Evolutionary conservation across 2,888 invertebrate genomes (phyloP).

Genomic region (Lapara coniferarum): DNA sequence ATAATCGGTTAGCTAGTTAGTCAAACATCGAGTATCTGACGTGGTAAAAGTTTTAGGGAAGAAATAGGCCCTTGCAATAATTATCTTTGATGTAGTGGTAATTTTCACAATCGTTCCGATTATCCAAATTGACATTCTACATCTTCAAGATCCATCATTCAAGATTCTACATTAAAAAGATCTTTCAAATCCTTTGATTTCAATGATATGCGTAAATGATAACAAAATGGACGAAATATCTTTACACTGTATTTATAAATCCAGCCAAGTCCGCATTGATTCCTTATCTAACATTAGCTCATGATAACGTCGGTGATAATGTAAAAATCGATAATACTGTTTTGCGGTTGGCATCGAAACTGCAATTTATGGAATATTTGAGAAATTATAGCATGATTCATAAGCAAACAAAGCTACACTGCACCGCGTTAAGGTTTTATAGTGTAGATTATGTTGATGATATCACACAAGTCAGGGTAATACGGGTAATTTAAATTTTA

Average conservation of each 20-base stretch:
- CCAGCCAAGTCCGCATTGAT: not conserved
- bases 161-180: no score
- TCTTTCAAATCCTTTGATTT: no score
- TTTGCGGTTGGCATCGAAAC: not conserved
- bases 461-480: not conserved
- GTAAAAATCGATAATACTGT: slow-evolving; percentile 2
- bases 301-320: not conserved
- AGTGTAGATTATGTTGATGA: not conserved
- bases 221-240: not conserved
- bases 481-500: not conserved
- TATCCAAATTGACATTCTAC: no score
- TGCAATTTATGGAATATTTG: not conserved
- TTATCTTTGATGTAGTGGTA: no score
- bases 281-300: not conserved
- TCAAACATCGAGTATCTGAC: not conserved
- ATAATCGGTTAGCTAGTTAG: not conserved
- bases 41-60: not conserved
- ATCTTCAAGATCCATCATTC: no score
- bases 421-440: not conserved
- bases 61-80: no score
- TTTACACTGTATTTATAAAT: not conserved
- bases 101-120: no score
- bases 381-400: not conserved
- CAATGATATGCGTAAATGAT: not conserved
- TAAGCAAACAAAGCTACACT: not conserved